Base-by-base conservation (phyloP, 1,140 invertebrate genomes). In the Plectrocnemia conspersa region DNA sequence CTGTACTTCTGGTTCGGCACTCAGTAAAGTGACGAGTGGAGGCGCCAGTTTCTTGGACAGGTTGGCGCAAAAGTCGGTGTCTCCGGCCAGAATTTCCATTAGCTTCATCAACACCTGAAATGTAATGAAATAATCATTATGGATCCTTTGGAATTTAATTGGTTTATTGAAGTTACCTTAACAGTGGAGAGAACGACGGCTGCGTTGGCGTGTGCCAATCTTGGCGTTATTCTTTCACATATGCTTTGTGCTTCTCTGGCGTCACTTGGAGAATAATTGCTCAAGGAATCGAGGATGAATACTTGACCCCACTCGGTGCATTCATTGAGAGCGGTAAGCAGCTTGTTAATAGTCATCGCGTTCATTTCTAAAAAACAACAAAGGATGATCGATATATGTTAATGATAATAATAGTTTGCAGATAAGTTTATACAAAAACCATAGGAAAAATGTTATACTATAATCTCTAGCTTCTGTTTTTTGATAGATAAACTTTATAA, bases 251-350 rank as follows among this genome's bases (percentile, higher is more conserved):
- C 97, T 75, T 99, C 97, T 41, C 94, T 82, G 65, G 98, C 93
- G 75, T 99, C 96, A 65, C 95, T 89, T 0, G 97, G 96, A 15
- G 85, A 88, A 73, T 99, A 99, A 77, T 98, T 98, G 25, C 96
- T 91, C 52, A 99, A 76, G 0, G 95, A 93, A 77, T 99, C 97
- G 56, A 99, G 77, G 64, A 99, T 99, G 77, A 99, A 99, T 18
- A 94, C 96, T 76, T 99, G 95, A 0, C 95, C 95, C 95, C 95
- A 98, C 77, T 99, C 97, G 13, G 96, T 98, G 70, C 97, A 99
- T 72, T 99, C 97, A 72, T 99, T 99, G 10, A 99, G 77, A 24
- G 97, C 97, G 1, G 97, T 99, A 42, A 99, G 74, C 6, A 99
- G 77, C 75, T 99, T 99, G 72, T 99, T 99, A 61, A 99, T 97